Evolutionary conservation across 1,140 invertebrate genomes (phyloP), one percentile per base, ranked within the genome.

Genomic region (Pantala flavescens): DNA sequence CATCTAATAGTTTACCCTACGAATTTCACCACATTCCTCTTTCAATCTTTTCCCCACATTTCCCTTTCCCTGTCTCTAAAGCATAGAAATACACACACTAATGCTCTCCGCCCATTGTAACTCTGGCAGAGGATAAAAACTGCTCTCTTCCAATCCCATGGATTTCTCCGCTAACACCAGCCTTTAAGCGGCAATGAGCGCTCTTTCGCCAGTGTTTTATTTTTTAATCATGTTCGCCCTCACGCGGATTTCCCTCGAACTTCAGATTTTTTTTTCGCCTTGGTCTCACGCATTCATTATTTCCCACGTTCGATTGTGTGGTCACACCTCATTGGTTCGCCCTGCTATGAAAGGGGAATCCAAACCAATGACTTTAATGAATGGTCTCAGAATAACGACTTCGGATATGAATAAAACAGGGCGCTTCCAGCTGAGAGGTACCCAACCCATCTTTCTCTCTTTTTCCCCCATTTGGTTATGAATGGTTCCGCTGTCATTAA

Each of bases 141-240:
- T 63, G 49, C 49, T 63, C 49, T 21, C 49, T 12, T 3, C 49
- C 49, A 63, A 63, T 63, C 49, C 49, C 49, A 21, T 36, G 49
- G 49, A 63, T 63, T 12, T 63, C 49, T 21, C 49, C 49, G n/a
- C 49, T 63, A 63, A 63, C 49, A 63, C 49, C 49, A 3, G 14
- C n/a, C 49, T 21, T 63, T 63, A 63, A 63, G 16, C 49, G 49
- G 49, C 49, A 63, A 63, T 63, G 49, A 63, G 49, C n/a, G 49
- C 49, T 16, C 49, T 63, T 63, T 63, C 49, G 49, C 16, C 49
- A 63, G 49, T 63, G 49, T 63, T 63, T 63, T 63, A 63, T 63
- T 63, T 63, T 63, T 63, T 63, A 63, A 63, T 63, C 49, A 21
- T 21, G 49, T 63, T 21, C 49, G 3, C 49, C 49, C 49, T 63